phyloP scores from a whole-genome alignment of 2,113 vertebrate genomes.

The Cygnus buccinator region DNA sequence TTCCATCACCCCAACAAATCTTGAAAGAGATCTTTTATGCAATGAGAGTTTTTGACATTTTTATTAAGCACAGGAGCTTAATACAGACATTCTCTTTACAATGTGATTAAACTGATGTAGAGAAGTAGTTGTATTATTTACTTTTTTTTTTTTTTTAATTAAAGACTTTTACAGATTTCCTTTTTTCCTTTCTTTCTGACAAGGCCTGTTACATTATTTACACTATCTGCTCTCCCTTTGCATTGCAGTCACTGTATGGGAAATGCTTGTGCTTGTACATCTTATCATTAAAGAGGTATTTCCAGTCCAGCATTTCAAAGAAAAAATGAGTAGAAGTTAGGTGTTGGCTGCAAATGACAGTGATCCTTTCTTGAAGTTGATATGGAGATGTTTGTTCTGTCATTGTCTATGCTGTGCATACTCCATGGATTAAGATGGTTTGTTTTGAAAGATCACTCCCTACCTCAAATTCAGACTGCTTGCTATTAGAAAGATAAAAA shows the following conservation, averaged over 20 bases:
- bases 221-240: background rate
- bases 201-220: background rate
- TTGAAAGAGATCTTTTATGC: slow-evolving; percentile 1
- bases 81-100: background rate
- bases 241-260: background rate
- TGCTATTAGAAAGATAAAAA: background rate
- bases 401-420: background rate
- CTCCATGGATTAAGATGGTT: background rate
- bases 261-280: background rate
- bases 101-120: background rate
- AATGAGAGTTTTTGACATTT: slow-evolving; percentile 3
- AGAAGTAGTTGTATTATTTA: background rate
- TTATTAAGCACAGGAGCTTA: slow-evolving; percentile 28
- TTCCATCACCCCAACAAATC: background rate
- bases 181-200: background rate
- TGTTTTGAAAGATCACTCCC: background rate
- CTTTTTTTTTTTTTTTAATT: background rate
- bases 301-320: background rate
- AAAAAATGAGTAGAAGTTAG: background rate
- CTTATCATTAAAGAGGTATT: background rate
- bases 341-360: background rate
- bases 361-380: background rate
- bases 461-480: background rate
- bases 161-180: background rate
- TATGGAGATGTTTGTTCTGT: background rate